Evolutionary conservation across 2,113 vertebrate genomes (phyloP).

Genomic region (Patagioenas fasciata): DNA sequence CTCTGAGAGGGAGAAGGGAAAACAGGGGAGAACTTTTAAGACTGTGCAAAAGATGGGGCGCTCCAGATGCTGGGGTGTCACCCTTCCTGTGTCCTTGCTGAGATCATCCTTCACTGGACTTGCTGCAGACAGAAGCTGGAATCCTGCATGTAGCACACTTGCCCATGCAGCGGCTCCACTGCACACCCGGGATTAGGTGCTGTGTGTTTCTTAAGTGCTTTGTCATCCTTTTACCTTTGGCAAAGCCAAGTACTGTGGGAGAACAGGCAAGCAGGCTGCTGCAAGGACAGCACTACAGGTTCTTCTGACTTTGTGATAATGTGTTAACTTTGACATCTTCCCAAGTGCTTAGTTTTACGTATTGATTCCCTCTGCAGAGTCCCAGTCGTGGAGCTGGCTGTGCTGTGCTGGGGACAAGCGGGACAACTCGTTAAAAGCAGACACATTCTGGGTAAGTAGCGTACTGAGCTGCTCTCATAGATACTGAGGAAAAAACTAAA

Average conservation of each 20-base stretch:
- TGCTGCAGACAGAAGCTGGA: neutral
- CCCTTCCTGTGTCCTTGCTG: neutral
- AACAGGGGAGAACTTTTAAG: neutral
- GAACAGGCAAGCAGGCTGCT: neutral
- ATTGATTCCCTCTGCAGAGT: neutral
- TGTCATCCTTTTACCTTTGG: constrained; percentile 2
- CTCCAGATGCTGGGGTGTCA: neutral
- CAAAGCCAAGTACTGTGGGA: neutral
- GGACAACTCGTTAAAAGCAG: neutral
- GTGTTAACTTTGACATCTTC: neutral
- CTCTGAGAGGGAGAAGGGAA: neutral
- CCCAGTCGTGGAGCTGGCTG: neutral
- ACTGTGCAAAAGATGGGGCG: neutral
- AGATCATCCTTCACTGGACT: neutral
- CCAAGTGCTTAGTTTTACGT: neutral
- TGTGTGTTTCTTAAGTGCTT: neutral
- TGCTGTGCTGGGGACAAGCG: neutral
- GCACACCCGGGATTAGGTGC: rapidly evolving
- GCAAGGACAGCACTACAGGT: neutral
- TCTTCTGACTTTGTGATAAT: neutral
- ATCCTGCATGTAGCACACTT: neutral
- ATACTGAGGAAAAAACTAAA: neutral
- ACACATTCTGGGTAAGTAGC: neutral
- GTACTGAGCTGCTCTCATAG: neutral
- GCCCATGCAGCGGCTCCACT: neutral